Conservation (phyloP, 1,140 invertebrate species). For the Danaus melanippus region DNA sequence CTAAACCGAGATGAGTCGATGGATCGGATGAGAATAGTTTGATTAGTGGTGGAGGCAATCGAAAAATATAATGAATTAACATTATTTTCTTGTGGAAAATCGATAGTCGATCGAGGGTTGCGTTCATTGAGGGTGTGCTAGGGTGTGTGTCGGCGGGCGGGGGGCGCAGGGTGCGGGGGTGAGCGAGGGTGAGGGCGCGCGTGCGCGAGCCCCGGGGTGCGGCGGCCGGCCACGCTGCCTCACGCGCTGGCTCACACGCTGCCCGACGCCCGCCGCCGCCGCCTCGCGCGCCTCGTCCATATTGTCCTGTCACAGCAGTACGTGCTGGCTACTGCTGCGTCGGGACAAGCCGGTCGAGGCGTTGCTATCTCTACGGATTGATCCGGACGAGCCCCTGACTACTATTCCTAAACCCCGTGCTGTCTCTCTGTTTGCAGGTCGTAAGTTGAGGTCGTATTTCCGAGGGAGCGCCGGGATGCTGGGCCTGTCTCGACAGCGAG, state of each 20-base stretch:
- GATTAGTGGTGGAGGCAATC: too few relatives aligned
- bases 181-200: slow-evolving; percentile 26
- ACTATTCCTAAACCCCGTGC: slow-evolving; percentile 13
- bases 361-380: slow-evolving; percentile 32
- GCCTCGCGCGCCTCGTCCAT: slow-evolving; percentile 76
- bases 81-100: slow-evolving; percentile 54
- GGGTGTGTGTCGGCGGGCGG: slow-evolving; percentile 1
- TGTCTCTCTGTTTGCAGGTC: slow-evolving; percentile 21
- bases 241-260: slow-evolving; percentile 60
- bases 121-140: slow-evolving; percentile 47
- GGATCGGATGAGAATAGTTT: neutral
- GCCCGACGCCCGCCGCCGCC: slow-evolving; percentile 42
- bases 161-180: slow-evolving; percentile 25
- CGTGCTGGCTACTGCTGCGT: slow-evolving; percentile 85
- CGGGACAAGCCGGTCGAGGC: slow-evolving; percentile 84
- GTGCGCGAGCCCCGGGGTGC: slow-evolving; percentile 34
- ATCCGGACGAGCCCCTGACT: neutral
- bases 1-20: neutral
- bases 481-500: neutral
- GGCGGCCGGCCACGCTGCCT: slow-evolving; percentile 36
- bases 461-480: slow-evolving; percentile 13
- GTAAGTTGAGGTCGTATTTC: slow-evolving; percentile 13
- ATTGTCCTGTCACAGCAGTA: slow-evolving; percentile 97
- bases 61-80: slow-evolving; percentile 33
- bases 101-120: slow-evolving; percentile 63